These are phyloP conservation scores for Phyto melanocephala DNA, from an alignment of 2,888 invertebrate species.

Conservation along the genomic window DNA sequence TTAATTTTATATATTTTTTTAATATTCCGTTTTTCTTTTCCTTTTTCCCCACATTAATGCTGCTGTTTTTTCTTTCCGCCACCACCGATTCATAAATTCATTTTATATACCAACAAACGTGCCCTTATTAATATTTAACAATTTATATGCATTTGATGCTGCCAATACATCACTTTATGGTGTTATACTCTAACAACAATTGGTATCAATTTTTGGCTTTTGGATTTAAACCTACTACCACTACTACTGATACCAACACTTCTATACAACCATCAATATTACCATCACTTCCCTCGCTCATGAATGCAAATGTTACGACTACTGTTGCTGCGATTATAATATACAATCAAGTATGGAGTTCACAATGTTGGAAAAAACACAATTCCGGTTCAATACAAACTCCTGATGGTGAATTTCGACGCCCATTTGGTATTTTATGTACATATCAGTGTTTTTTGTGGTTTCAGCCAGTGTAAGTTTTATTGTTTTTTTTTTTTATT, in stretches of 20 bases:
- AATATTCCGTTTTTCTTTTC: too few species aligned
- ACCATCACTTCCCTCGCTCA: too few species aligned
- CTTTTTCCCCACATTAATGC: background rate
- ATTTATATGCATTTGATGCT: constrained; percentile 34
- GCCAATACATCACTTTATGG: constrained; percentile 33
- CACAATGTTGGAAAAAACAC: constrained; percentile 77
- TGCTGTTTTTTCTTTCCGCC: background rate
- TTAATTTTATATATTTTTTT: too few species aligned
- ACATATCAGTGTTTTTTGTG: constrained; percentile 77
- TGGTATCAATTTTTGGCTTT: constrained; percentile 57
- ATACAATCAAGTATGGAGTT: constrained; percentile 72
- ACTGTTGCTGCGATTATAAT: too few species aligned
- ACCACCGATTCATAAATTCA: constrained; percentile 13
- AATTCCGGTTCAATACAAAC: constrained; percentile 77
- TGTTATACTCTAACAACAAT: constrained; percentile 52
- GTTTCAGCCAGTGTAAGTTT: constrained; percentile 78
- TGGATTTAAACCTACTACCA: constrained; percentile 36
- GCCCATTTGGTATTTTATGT: constrained; percentile 77
- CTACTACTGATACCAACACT: background rate
- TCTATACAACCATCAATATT: background rate
- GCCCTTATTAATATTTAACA: constrained; percentile 48
- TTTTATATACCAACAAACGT: constrained; percentile 52
- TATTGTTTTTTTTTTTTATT: background rate
- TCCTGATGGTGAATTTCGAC: constrained; percentile 77
- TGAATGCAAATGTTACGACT: too few species aligned